These are phyloP conservation scores for Cossypha dichroa DNA, from an alignment of 2,797 vertebrate species.

Conservation along the genomic window DNA sequence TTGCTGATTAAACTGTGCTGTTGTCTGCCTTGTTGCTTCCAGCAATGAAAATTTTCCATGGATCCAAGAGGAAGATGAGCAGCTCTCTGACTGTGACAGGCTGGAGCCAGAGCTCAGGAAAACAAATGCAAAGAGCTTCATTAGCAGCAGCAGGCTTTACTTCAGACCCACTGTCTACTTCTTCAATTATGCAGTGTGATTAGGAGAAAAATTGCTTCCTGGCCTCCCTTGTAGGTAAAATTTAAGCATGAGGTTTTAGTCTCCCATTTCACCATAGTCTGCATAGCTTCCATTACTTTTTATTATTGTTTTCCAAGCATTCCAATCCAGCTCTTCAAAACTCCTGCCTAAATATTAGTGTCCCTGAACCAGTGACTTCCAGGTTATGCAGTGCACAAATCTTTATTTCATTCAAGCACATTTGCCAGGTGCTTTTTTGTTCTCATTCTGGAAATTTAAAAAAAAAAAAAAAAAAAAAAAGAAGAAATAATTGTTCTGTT, in stretches of 20 bases:
- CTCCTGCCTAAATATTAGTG: not conserved
- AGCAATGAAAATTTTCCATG: not conserved
- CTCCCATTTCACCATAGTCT: not conserved
- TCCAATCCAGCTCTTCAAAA: constrained; percentile 3
- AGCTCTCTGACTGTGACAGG: not conserved
- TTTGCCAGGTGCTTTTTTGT: not conserved
- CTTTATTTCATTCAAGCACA: not conserved
- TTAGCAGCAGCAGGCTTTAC: not conserved
- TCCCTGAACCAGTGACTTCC: not conserved
- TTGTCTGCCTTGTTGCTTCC: not conserved
- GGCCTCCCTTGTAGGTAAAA: not conserved
- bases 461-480: not conserved
- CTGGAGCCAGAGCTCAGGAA: not conserved
- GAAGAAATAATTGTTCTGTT: not conserved
- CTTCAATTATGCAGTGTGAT: not conserved
- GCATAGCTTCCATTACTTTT: not conserved
- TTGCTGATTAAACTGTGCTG: not conserved
- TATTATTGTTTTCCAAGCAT: not conserved
- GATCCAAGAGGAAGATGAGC: not conserved
- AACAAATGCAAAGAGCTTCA: not conserved
- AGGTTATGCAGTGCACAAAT: not conserved
- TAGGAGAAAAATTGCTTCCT: constrained; percentile 19
- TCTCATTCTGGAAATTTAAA: not conserved
- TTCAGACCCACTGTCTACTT: not conserved
- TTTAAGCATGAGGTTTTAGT: not conserved